Evolutionary conservation across 2,113 vertebrate species (phyloP).

Genomic region (Trogon surrucura): DNA sequence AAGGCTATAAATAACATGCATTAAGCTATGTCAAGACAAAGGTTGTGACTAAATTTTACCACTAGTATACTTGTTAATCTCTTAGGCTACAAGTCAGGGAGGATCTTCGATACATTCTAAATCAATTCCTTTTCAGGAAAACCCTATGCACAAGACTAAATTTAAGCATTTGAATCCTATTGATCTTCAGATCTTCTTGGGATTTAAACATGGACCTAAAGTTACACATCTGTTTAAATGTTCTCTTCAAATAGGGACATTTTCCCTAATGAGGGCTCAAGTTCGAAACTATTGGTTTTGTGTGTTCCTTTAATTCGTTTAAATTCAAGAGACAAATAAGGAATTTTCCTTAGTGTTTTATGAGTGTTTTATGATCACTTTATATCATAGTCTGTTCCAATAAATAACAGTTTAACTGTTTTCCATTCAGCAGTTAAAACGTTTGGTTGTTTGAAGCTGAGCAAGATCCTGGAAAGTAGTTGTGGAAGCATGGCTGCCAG

Average conservation of each 20-base stretch:
- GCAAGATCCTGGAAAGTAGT: conserved; percentile 3
- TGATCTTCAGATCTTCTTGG: conserved; percentile 18
- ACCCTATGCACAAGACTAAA: background rate
- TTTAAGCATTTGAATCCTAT: background rate
- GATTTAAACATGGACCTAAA: conserved; percentile 6
- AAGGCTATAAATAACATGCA: background rate
- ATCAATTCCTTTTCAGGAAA: conserved; percentile 26
- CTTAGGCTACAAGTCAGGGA: background rate
- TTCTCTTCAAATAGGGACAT: background rate
- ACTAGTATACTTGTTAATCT: background rate
- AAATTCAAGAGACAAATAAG: conserved; percentile 4
- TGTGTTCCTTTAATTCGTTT: background rate
- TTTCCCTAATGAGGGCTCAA: background rate
- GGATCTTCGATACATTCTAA: conserved; percentile 5
- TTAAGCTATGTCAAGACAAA: conserved; percentile 12
- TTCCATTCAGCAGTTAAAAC: conserved; percentile 40
- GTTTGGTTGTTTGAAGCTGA: conserved; percentile 2
- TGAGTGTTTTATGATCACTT: conserved; percentile 15
- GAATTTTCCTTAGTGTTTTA: conserved; percentile 1
- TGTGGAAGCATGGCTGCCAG: background rate
- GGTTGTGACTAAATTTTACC: background rate
- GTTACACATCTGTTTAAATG: conserved; percentile 34
- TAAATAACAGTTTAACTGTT: background rate
- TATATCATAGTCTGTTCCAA: background rate
- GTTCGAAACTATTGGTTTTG: conserved; percentile 4